These are phyloP conservation scores for Acanthurus leucopareius DNA, from an alignment of 2,797 vertebrate species.

Conservation along the genomic window DNA sequence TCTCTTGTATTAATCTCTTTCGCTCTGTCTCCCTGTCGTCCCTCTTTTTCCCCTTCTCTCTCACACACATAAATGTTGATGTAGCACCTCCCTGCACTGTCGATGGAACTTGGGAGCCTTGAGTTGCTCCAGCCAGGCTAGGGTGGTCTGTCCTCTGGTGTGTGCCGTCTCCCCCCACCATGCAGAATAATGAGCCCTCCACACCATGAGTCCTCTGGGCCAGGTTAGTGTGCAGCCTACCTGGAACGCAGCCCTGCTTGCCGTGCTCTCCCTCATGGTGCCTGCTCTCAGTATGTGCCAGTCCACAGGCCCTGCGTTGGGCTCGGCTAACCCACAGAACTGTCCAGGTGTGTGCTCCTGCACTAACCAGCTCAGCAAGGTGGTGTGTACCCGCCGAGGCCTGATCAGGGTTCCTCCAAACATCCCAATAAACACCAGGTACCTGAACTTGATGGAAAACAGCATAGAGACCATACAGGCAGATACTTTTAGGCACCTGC, in stretches of 20 bases:
- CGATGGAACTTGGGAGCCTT: conserved; percentile 93
- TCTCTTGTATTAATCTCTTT: conserved; percentile 69
- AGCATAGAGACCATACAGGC: conserved; percentile 97
- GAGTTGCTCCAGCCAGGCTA: conserved; percentile 94
- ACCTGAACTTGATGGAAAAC: conserved; percentile 99
- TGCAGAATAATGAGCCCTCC: conserved; percentile 98
- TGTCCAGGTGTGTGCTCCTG: conserved; percentile 97
- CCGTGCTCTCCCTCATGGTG: conserved; percentile 93
- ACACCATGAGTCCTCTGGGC: conserved; percentile 99
- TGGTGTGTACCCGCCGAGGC: conserved; percentile 96
- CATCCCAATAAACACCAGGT: conserved; percentile 94
- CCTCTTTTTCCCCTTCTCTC: conserved; percentile 53
- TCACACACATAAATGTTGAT: conserved; percentile 63
- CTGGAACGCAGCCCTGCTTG: conserved; percentile 94
- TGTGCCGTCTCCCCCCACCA: conserved; percentile 90
- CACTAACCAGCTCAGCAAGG: conserved; percentile 98
- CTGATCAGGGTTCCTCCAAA: conserved; percentile 93
- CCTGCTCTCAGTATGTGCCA: conserved; percentile 92
- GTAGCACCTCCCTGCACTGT: conserved; percentile 84
- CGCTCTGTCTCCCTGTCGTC: conserved; percentile 53
- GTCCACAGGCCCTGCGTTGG: conserved; percentile 83
- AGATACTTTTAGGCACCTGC: conserved; percentile 95
- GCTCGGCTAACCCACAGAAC: conserved; percentile 91
- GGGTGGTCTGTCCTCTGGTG: conserved; percentile 88
- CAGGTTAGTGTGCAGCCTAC: conserved; percentile 97